Percentiles rank a stretch among this genome's conserved stretches.
Evolutionary conservation across 2,113 vertebrate genomes (phyloP).

Genomic region (Boulengeromyrus knoepffleri): DNA sequence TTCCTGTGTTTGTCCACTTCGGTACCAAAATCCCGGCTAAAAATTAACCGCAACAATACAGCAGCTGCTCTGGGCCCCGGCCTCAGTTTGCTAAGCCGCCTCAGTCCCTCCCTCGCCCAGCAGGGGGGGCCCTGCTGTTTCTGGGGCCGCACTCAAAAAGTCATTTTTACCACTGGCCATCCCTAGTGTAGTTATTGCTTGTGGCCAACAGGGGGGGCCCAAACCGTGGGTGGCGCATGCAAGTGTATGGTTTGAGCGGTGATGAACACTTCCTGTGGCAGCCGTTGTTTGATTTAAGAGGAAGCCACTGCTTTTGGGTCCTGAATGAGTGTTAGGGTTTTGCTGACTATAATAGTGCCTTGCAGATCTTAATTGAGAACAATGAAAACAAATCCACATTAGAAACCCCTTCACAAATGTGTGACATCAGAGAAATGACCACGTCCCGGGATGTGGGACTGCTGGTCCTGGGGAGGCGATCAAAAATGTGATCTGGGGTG

Average conservation of each 20-base stretch:
- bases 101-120: background rate
- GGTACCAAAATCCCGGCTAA: background rate
- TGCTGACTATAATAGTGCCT: background rate
- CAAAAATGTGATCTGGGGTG: conserved; percentile 50
- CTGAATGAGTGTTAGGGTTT: background rate
- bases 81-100: background rate
- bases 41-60: background rate
- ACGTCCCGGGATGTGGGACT: background rate
- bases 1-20: background rate
- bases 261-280: background rate
- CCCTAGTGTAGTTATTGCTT: background rate
- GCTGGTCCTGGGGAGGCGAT: conserved; percentile 24
- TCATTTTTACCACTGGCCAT: background rate
- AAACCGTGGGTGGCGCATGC: background rate
- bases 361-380: background rate
- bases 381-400: background rate
- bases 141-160: background rate
- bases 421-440: background rate
- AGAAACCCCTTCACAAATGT: background rate
- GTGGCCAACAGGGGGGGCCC: background rate
- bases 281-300: background rate
- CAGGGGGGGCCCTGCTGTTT: background rate
- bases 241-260: background rate
- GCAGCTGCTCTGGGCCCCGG: background rate
- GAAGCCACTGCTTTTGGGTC: background rate